Percentiles rank a stretch among this genome's conserved stretches.
phyloP scores from a whole-genome alignment of 2,888 invertebrate species.

The Taenaris catops region DNA sequence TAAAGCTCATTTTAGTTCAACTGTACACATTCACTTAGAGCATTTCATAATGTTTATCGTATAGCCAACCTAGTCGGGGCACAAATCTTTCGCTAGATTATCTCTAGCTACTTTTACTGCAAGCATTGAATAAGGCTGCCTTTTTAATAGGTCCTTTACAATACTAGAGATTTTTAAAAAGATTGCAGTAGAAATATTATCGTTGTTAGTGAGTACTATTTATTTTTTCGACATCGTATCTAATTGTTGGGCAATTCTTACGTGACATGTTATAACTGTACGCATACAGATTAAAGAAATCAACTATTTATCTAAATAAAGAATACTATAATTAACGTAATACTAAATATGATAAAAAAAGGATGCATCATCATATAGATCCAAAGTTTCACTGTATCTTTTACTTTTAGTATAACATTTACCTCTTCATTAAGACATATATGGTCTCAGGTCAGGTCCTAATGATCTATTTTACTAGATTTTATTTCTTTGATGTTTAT shows the following conservation, averaged over 20 bases:
- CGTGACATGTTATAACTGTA: no score
- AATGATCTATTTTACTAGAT: no score
- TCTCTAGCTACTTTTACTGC: conserved; percentile 65
- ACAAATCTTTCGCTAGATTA: conserved; percentile 69
- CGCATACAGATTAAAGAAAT: no score
- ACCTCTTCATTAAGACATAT: no score
- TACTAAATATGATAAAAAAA: no score
- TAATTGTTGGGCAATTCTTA: conserved; percentile 16
- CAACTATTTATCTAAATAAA: no score
- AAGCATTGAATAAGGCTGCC: conserved; percentile 46
- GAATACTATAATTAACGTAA: no score
- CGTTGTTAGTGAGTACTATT: conserved; percentile 15
- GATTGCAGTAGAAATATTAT: conserved; percentile 18
- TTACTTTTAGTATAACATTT: no score
- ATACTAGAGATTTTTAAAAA: conserved; percentile 41
- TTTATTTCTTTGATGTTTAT: no score
- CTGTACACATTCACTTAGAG: neutral
- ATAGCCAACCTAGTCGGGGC: conserved; percentile 62
- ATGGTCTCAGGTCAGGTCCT: no score
- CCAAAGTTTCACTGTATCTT: no score
- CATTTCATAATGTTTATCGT: conserved; percentile 12
- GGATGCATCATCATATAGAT: no score
- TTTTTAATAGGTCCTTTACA: conserved; percentile 48
- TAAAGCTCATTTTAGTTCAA: conserved; percentile 34
- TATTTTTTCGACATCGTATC: conserved; percentile 17